Conservation (phyloP, 2,113 vertebrate species). For the Hemibagrus wyckioides region DNA sequence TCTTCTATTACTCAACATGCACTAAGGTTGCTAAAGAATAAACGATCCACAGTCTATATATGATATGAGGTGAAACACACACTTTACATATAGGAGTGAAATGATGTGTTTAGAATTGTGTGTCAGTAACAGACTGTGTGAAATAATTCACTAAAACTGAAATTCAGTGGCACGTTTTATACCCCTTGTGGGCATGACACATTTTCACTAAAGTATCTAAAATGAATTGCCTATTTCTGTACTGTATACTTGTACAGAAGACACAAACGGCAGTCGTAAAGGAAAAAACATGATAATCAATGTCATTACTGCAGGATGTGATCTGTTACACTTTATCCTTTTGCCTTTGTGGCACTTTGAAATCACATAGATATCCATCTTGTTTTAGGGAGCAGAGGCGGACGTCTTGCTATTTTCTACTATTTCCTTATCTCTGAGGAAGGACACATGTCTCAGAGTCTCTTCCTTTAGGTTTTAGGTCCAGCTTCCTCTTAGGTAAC, state of each 20-base stretch:
- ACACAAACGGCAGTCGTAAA: not conserved
- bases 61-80: no score
- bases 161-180: not conserved
- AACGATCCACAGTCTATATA: not conserved
- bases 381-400: not conserved
- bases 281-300: not conserved
- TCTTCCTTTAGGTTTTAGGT: slow-evolving; percentile 1
- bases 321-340: not conserved
- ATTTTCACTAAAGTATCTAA: not conserved
- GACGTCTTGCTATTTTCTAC: not conserved
- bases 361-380: not conserved
- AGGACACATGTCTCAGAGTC: not conserved
- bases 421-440: slow-evolving; percentile 17
- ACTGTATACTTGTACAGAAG: not conserved
- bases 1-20: not conserved
- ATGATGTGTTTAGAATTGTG: not conserved
- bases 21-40: not conserved
- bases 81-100: not conserved
- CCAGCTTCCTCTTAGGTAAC: not conserved
- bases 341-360: not conserved
- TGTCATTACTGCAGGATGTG: slow-evolving; percentile 2
- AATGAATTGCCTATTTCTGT: not conserved
- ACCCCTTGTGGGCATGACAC: not conserved
- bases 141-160: not conserved
- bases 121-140: not conserved